Base-by-base conservation (phyloP, 1,140 invertebrate genomes). In the Coptotermes formosanus region DNA sequence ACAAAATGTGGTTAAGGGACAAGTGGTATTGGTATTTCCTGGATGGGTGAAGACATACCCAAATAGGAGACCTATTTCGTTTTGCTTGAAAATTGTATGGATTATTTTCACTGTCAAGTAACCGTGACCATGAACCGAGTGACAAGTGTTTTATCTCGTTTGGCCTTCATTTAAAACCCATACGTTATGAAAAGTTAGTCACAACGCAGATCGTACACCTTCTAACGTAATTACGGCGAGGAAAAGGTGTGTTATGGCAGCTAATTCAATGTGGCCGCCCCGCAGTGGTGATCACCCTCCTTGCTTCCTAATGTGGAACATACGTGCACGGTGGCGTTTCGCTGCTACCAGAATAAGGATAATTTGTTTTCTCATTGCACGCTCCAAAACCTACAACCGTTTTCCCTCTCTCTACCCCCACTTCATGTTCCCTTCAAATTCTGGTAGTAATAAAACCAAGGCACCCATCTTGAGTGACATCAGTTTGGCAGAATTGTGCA, bases 321-420 rank as follows among this genome's bases (percentile, higher is more conserved):
- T 30, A 25, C n/a, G 64, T 75, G 64, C n/a, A 30, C 25, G 64
- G 6, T 75, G 64, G 64, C 25, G 7, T 30, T 75, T 75, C 64
- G 25, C n/a, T 75, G n/a, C 64, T 75, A 30, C 64, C 9, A 25
- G 30, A 75, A 75, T 75, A 75, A 75, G 64, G 64, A 75, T 75
- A 75, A 75, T 75, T 75, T 75, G 64, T 75, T 75, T 55, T 75
- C 64, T 75, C 64, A 75, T 75, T 75, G 64, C 64, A 75, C 64
- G 64, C 64, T 75, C 64, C 64, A 75, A 75, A 75, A 75, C 64
- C 64, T 75, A n/a, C 64, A 30, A n/a, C 7, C 30, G 64, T 75
- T 75, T 75, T 75, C 64, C 64, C 64, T 75, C 64, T 75, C 64
- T 75, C 64, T 16, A 75, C 64, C 64, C 64, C 64, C 64, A 75